Evolutionary conservation across 1,140 invertebrate species (phyloP).

Genomic region (Drusus annulatus): DNA sequence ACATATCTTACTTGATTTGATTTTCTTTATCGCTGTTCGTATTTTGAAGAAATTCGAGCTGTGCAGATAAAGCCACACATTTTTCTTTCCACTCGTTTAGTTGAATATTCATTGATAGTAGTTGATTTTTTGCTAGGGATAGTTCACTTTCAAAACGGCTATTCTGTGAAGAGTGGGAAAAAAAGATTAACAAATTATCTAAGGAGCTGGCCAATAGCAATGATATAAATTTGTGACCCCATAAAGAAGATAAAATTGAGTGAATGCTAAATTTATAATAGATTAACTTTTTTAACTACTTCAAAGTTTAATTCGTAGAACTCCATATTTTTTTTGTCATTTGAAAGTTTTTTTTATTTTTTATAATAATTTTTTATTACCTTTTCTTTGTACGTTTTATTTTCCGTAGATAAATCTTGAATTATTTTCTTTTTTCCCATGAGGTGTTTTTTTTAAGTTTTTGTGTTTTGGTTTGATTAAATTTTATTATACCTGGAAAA

Average conservation of each 20-base stretch:
- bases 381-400: slow-evolving; percentile 18
- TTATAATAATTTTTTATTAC: too few species aligned
- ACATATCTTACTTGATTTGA: slow-evolving; percentile 17
- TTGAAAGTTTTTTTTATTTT: too few species aligned
- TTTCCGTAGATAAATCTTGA: neutral
- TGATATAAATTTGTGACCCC: too few species aligned
- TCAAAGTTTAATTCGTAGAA: too few species aligned
- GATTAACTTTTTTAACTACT: too few species aligned
- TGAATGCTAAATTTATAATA: neutral
- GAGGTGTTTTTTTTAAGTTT: slow-evolving; percentile 6
- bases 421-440: neutral
- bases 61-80: neutral
- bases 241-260: neutral
- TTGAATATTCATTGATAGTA: neutral
- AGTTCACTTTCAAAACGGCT: slow-evolving; percentile 9
- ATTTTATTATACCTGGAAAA: slow-evolving; percentile 25
- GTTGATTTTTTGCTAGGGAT: neutral
- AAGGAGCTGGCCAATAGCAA: neutral
- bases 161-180: slow-evolving; percentile 11
- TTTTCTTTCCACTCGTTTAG: slow-evolving; percentile 21
- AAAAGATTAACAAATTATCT: neutral
- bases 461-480: slow-evolving; percentile 5
- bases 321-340: too few species aligned
- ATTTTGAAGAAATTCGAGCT: slow-evolving; percentile 7
- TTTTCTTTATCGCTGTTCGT: slow-evolving; percentile 18